Evolutionary conservation across 2,888 invertebrate species (phyloP), one percentile per base, ranked within the genome.

Genomic region (Rotaria magnacalcarata): DNA sequence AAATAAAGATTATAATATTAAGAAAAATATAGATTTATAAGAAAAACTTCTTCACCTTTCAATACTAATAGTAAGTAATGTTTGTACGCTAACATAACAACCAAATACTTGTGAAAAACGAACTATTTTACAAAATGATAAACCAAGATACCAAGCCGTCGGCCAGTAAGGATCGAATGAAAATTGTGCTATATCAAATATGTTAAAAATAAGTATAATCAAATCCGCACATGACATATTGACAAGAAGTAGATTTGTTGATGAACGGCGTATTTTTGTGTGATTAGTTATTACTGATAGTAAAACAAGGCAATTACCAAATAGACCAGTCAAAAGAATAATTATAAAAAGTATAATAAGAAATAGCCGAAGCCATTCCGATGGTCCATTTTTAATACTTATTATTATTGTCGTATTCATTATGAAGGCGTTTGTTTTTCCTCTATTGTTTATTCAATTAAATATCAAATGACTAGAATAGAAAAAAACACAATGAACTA

Each of bases 41-140:
- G 14, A 50, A 16, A 54, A 19, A 54, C 16, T 16, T 54, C 14
- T 16, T 14, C 16, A 80, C 75, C 75, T 43, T 80, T 80, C 75
- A 80, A 80, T n/a, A 47, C 75, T 80, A 80, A 80, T 47, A 43
- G 47, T 10, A 5, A 80, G 47, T 47, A 80, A 24, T 24, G 75
- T 80, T 80, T 80, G 75, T 80, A 80, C 75, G 19, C 43, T 47
- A 43, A 47, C 75, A 80, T 80, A 80, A 24, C 75, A 80, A 24
- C 75, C 75, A 34, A 80, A 43, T 43, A 80, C 75, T 80, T 80
- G 75, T 34, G 14, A 2, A 47, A 80, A 80, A 24, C 75, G 41
- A 43, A 80, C 75, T 21, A 80, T 41, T 80, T 80, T 80, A 80
- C 75, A 80, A 21, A 80, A 11, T 24, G 47, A 43, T 80, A 47